phyloP scores from a whole-genome alignment of 1,140 invertebrate genomes.

The Apocrypta bakeri region DNA sequence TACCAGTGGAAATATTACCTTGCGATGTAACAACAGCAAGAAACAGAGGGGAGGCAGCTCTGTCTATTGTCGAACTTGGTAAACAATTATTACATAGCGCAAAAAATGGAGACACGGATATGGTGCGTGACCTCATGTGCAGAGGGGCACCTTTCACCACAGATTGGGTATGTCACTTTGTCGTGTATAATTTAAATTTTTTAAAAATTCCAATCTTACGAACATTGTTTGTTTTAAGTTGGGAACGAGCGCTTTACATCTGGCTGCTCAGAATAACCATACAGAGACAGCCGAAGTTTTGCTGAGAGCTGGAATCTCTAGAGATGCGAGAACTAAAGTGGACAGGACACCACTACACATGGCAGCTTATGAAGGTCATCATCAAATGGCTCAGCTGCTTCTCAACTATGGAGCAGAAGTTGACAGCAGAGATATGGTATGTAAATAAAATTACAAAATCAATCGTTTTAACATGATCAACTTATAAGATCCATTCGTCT shows the following conservation, averaged over 20 bases:
- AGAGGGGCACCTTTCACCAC: slow-evolving; percentile 93
- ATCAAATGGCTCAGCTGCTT: slow-evolving; percentile 84
- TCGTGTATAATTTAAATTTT: neutral
- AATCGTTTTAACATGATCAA: neutral
- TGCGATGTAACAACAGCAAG: slow-evolving; percentile 62
- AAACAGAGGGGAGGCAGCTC: slow-evolving; percentile 61
- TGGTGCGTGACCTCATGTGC: slow-evolving; percentile 86
- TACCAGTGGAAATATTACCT: slow-evolving; percentile 69
- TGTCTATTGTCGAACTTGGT: slow-evolving; percentile 83
- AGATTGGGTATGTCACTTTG: slow-evolving; percentile 84
- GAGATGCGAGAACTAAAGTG: slow-evolving; percentile 93
- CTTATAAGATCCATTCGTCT: neutral
- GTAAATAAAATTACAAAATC: slow-evolving; percentile 6
- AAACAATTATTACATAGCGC: slow-evolving; percentile 87
- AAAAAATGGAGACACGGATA: slow-evolving; percentile 84
- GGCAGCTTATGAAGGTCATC: slow-evolving; percentile 90
- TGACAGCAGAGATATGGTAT: slow-evolving; percentile 89
- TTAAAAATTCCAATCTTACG: neutral
- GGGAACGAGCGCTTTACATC: slow-evolving; percentile 91
- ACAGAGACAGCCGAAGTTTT: slow-evolving; percentile 87
- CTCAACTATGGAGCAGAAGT: slow-evolving; percentile 86
- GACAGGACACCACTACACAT: slow-evolving; percentile 93
- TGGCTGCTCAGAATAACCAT: slow-evolving; percentile 89
- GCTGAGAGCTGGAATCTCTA: slow-evolving; percentile 87
- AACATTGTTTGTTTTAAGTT: slow-evolving; percentile 76